Evolutionary conservation across 2,888 invertebrate species (phyloP).

Genomic region (Syritta pipiens): DNA sequence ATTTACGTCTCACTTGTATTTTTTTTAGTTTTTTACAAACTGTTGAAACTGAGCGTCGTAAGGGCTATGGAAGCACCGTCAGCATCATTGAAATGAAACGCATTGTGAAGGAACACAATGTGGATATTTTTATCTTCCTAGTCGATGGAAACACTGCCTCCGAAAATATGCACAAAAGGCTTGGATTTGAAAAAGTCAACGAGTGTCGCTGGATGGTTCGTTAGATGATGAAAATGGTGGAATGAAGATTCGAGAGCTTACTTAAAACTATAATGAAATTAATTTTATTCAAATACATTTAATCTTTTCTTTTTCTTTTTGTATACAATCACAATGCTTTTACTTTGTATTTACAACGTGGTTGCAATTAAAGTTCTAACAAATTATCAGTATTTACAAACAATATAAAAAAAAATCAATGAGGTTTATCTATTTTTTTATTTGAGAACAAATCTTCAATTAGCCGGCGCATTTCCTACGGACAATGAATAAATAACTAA

Average conservation of each 20-base stretch:
- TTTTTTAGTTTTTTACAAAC: conserved; percentile 48
- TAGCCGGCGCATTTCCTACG: background rate
- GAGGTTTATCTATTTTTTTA: background rate
- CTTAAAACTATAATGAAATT: background rate
- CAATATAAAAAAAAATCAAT: background rate
- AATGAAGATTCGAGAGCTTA: no score
- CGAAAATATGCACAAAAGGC: conserved; percentile 10
- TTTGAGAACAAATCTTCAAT: background rate
- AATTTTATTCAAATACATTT: background rate
- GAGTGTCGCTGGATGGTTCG: conserved; percentile 34
- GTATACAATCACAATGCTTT: conserved; percentile 20
- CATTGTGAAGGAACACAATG: conserved; percentile 29
- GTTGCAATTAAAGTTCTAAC: background rate
- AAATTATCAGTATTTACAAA: conserved; percentile 27
- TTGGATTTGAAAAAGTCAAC: conserved; percentile 29
- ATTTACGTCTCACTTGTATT: background rate
- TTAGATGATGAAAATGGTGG: no score
- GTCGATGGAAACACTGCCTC: conserved; percentile 39
- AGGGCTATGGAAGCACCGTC: conserved; percentile 47
- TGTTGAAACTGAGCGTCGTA: conserved; percentile 31
- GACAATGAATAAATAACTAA: conserved; percentile 16
- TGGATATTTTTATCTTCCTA: conserved; percentile 44
- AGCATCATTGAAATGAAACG: conserved; percentile 41
- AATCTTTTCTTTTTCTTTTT: conserved; percentile 2
- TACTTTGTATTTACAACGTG: conserved; percentile 31